These are phyloP conservation scores for Ctenopoma kingsleyae DNA, from an alignment of 2,797 vertebrate genomes.

Conservation along the genomic window DNA sequence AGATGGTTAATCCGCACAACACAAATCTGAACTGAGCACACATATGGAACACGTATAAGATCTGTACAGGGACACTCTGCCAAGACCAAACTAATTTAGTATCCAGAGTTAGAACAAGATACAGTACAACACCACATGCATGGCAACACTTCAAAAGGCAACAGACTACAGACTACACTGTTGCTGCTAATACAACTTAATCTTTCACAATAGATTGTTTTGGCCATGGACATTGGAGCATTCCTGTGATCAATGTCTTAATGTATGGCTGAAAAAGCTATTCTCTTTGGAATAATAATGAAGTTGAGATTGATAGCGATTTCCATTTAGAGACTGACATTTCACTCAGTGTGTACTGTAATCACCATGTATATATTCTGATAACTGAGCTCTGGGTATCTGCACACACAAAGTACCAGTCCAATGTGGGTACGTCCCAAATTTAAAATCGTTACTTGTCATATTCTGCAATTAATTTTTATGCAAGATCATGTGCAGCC, in stretches of 20 bases:
- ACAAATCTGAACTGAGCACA: constrained; percentile 12
- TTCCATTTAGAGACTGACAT: background rate
- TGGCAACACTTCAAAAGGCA: background rate
- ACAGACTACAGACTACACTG: background rate
- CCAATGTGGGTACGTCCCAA: background rate
- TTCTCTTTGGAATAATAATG: background rate
- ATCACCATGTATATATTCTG: background rate
- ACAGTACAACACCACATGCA: background rate
- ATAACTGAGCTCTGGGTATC: background rate
- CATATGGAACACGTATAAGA: constrained; percentile 6
- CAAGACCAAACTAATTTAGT: constrained; percentile 20
- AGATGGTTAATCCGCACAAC: constrained; percentile 23
- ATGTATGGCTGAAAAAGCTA: background rate
- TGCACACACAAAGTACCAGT: too few relatives aligned
- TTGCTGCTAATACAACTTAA: background rate
- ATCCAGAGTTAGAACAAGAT: constrained; percentile 6
- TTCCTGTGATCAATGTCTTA: background rate
- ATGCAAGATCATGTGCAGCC: background rate
- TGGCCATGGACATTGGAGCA: background rate
- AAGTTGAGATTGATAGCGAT: too few relatives aligned
- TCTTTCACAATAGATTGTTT: background rate
- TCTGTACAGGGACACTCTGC: constrained; percentile 6
- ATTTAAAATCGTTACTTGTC: background rate
- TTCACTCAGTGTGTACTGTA: background rate
- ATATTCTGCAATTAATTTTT: background rate